phyloP scores from a whole-genome alignment of 2,888 invertebrate species.

The Torymus texanus region DNA sequence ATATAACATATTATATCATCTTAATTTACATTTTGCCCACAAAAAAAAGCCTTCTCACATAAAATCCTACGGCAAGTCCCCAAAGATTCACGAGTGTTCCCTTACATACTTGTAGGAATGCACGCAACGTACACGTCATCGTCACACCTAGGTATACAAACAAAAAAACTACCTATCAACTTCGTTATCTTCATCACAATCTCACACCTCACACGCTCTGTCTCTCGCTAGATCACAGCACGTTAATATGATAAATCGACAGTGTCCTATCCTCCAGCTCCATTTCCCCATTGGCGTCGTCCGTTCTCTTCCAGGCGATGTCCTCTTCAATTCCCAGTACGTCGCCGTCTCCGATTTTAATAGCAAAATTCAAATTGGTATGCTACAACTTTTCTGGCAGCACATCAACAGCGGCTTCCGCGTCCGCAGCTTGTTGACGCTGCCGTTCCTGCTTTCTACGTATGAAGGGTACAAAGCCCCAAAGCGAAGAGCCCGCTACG shows the following conservation, averaged over 20 bases:
- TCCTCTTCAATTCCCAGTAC: constrained; percentile 3
- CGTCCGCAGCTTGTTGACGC: not conserved
- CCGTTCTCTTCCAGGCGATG: not conserved
- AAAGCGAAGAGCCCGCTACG: constrained; percentile 83
- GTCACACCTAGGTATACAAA: no score
- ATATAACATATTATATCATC: no score
- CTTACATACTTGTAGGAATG: no score
- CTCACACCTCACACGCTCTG: not conserved
- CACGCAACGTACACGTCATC: no score
- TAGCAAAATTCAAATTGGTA: not conserved
- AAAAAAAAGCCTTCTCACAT: no score
- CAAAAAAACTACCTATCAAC: no score
- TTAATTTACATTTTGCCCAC: no score
- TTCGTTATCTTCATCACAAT: no score
- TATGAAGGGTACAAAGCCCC: constrained; percentile 86
- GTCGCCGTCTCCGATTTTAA: not conserved
- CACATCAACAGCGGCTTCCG: not conserved
- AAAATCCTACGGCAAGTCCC: no score
- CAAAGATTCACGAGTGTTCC: no score
- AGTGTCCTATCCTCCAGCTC: constrained; percentile 30
- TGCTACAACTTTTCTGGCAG: constrained; percentile 45
- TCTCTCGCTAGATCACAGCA: constrained; percentile 19
- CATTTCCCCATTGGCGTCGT: constrained; percentile 9
- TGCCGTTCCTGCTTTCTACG: constrained; percentile 70
- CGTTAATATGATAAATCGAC: constrained; percentile 31